A percentile compares a stretch with the other conserved stretches of the same genome.
phyloP scores from a whole-genome alignment of 1,140 invertebrate genomes.

The Chelonus insularis region DNA sequence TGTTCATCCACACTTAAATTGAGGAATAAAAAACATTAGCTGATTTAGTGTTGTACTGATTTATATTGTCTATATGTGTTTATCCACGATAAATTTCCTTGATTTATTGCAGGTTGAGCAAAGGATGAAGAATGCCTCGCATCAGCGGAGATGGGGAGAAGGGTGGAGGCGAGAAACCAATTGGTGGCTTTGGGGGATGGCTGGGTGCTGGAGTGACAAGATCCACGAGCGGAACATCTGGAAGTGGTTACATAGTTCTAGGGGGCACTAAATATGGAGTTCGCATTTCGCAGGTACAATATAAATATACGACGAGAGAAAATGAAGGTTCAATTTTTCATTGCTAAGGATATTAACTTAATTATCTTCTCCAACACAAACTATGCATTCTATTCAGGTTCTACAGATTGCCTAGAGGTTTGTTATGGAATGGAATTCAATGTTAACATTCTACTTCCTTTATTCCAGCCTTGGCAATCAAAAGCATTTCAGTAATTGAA shows the following conservation, averaged over 20 bases:
- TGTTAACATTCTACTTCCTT: too few species aligned
- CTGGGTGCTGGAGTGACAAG: conserved; percentile 47
- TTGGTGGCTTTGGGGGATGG: conserved; percentile 46
- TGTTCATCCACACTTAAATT: too few species aligned
- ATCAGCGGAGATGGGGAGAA: conserved; percentile 49
- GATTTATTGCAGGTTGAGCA: conserved; percentile 45
- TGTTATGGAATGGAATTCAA: too few species aligned
- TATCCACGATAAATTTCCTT: background rate
- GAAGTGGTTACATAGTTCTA: conserved; percentile 49
- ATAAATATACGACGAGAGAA: background rate
- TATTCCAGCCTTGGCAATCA: too few species aligned
- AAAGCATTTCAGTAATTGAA: too few species aligned
- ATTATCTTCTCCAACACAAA: background rate
- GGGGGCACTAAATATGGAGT: conserved; percentile 54
- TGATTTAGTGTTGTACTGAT: background rate
- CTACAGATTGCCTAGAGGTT: too few species aligned
- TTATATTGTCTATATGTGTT: background rate
- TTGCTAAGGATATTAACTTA: background rate
- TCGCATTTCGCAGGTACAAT: conserved; percentile 49
- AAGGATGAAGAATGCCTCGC: conserved; percentile 58
- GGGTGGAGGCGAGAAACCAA: conserved; percentile 39
- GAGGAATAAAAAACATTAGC: too few species aligned
- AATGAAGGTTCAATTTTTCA: background rate
- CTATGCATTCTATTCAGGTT: too few species aligned
- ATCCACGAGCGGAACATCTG: conserved; percentile 44